A percentile compares a stretch with the other conserved stretches of the same genome.
These are phyloP conservation scores for Melanotaenia boesemani DNA, from an alignment of 2,797 vertebrate genomes.

Conservation along the genomic window DNA sequence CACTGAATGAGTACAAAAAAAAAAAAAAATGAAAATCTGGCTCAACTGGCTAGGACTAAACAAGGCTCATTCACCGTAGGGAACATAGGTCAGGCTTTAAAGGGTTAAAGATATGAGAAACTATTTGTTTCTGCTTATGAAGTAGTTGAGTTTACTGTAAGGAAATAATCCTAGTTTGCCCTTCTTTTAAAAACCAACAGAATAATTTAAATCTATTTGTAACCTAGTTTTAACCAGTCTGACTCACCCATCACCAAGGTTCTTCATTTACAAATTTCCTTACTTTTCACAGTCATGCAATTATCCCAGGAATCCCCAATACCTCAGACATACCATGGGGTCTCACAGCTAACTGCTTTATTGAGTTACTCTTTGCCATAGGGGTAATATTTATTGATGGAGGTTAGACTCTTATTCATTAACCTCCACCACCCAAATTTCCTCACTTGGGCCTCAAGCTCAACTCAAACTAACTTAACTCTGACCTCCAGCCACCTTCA, in stretches of 20 bases:
- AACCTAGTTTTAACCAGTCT: background rate
- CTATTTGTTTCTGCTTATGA: too few species aligned
- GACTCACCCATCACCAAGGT: background rate
- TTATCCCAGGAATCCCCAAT: background rate
- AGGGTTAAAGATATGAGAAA: too few species aligned
- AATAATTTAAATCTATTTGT: background rate
- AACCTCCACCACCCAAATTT: slow-evolving; percentile 12
- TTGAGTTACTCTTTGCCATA: background rate
- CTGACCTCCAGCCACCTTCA: background rate
- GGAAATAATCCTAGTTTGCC: background rate
- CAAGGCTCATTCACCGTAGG: too few species aligned
- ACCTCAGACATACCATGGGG: background rate
- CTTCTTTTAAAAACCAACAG: background rate
- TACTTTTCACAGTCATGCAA: background rate
- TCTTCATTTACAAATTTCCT: background rate
- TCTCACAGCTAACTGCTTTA: background rate
- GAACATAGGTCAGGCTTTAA: too few species aligned
- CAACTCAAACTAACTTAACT: background rate
- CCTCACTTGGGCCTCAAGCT: slow-evolving; percentile 1
- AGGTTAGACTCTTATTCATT: slow-evolving; percentile 12
- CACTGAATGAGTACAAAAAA: too few species aligned
- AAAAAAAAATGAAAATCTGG: too few species aligned
- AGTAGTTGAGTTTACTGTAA: background rate
- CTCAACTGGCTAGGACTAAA: too few species aligned
- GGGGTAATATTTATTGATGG: background rate